Percentiles rank a stretch among this genome's conserved stretches.
These are phyloP conservation scores for Paguma larvata DNA, from an alignment of 2,797 vertebrate genomes.

Conservation along the genomic window DNA sequence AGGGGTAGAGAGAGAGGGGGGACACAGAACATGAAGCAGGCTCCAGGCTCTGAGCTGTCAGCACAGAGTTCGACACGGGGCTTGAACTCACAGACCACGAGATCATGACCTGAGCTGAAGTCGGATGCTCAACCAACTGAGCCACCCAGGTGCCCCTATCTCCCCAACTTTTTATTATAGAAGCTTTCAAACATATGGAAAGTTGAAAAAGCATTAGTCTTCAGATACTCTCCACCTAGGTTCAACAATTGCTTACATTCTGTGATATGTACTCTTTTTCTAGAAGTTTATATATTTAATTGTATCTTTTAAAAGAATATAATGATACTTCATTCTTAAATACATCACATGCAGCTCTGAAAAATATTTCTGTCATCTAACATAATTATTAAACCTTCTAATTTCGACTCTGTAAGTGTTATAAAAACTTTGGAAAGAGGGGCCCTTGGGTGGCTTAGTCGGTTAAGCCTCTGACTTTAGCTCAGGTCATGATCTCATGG, in stretches of 20 bases:
- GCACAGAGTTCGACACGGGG: no score
- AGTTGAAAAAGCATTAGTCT: not conserved
- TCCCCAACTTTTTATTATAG: not conserved
- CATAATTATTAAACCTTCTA: not conserved
- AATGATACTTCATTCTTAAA: not conserved
- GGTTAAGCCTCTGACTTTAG: no score
- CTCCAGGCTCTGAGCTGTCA: no score
- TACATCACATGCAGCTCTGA: not conserved
- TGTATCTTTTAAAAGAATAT: not conserved
- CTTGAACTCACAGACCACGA: no score
- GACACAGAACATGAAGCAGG: no score
- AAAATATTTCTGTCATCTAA: not conserved
- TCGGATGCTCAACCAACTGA: no score
- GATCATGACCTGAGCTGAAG: no score
- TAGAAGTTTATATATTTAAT: not conserved
- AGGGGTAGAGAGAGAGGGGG: no score
- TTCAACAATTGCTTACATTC: not conserved
- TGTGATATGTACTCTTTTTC: not conserved
- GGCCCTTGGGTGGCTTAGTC: no score
- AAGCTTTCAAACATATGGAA: not conserved
- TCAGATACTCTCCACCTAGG: not conserved
- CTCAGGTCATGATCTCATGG: no score
- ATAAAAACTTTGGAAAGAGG: not conserved
- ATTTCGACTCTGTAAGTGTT: not conserved
- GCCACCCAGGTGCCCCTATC: not conserved